These are phyloP conservation scores for Armadillidium nasatum DNA, from an alignment of 1,140 invertebrate species.

Conservation along the genomic window DNA sequence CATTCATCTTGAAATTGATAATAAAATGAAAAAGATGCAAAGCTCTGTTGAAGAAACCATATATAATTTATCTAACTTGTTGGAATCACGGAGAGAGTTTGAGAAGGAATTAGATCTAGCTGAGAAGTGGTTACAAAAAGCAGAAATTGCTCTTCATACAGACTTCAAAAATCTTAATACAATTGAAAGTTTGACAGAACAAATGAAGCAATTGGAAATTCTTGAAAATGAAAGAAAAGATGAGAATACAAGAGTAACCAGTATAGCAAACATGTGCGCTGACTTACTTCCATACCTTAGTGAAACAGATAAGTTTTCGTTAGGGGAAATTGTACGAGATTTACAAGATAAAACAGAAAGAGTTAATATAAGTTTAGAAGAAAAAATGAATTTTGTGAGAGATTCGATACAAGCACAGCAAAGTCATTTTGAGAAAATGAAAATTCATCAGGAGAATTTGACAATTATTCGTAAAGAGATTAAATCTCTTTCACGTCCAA, in stretches of 20 bases:
- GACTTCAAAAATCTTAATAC: slow-evolving; percentile 67
- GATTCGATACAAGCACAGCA: slow-evolving; percentile 72
- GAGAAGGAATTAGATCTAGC: slow-evolving; percentile 73
- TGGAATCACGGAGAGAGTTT: slow-evolving; percentile 70
- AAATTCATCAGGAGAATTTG: slow-evolving; percentile 72
- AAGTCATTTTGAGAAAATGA: slow-evolving; percentile 67
- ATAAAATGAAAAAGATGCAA: slow-evolving; percentile 49
- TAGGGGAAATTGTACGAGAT: slow-evolving; percentile 70
- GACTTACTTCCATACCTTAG: slow-evolving; percentile 72
- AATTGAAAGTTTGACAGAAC: slow-evolving; percentile 75
- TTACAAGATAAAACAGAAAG: slow-evolving; percentile 70
- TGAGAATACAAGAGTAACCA: slow-evolving; percentile 64
- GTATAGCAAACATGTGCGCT: slow-evolving; percentile 71
- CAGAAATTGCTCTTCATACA: slow-evolving; percentile 73
- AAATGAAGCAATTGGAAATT: slow-evolving; percentile 70
- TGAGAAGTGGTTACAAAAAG: slow-evolving; percentile 78
- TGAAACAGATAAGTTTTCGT: slow-evolving; percentile 73
- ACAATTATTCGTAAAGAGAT: slow-evolving; percentile 74
- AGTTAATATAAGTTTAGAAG: slow-evolving; percentile 67
- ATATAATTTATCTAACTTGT: slow-evolving; percentile 63
- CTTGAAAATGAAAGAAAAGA: slow-evolving; percentile 68
- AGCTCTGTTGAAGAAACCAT: slow-evolving; percentile 59
- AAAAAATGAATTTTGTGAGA: slow-evolving; percentile 65
- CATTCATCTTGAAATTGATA: slow-evolving; percentile 57
- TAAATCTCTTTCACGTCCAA: slow-evolving; percentile 73